These are phyloP conservation scores for Deilephila elpenor DNA, from an alignment of 2,888 invertebrate species.

Conservation along the genomic window DNA sequence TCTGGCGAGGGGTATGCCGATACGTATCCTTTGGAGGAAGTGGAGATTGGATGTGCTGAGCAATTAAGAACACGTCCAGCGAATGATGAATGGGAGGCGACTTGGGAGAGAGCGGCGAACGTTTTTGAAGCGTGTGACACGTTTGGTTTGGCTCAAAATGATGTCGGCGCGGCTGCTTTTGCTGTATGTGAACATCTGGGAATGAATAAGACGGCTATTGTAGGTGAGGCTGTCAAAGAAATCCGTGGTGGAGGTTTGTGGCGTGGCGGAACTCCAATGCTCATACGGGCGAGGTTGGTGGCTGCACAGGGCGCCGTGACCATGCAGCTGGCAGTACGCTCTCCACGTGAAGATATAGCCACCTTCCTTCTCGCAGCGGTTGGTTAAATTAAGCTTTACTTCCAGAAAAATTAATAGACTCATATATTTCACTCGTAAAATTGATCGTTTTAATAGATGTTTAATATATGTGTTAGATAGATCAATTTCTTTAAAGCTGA, in stretches of 20 bases:
- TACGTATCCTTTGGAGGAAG: slow-evolving; percentile 97
- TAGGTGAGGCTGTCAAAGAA: slow-evolving; percentile 74
- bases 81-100: slow-evolving; percentile 82
- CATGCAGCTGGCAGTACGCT: slow-evolving; percentile 96
- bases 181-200: slow-evolving; percentile 76
- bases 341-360: slow-evolving; percentile 93
- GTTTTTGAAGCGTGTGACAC: slow-evolving; percentile 95
- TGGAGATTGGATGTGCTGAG: slow-evolving; percentile 72
- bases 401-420: no score
- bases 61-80: slow-evolving; percentile 68
- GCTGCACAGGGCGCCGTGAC: slow-evolving; percentile 91
- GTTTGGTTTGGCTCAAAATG: slow-evolving; percentile 90
- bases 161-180: slow-evolving; percentile 68
- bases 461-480: background rate
- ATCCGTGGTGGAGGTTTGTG: slow-evolving; percentile 89
- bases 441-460: background rate
- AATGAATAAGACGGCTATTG: slow-evolving; percentile 62
- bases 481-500: background rate
- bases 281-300: slow-evolving; percentile 93
- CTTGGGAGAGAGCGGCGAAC: slow-evolving; percentile 90
- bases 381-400: slow-evolving; percentile 81
- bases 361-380: slow-evolving; percentile 94
- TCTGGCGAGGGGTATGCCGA: slow-evolving; percentile 98
- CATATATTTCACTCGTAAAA: no score
- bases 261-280: slow-evolving; percentile 94